Percentiles rank a stretch among this genome's conserved stretches.
These are phyloP conservation scores for Gallirallus australis DNA, from an alignment of 2,797 vertebrate genomes.

Conservation along the genomic window DNA sequence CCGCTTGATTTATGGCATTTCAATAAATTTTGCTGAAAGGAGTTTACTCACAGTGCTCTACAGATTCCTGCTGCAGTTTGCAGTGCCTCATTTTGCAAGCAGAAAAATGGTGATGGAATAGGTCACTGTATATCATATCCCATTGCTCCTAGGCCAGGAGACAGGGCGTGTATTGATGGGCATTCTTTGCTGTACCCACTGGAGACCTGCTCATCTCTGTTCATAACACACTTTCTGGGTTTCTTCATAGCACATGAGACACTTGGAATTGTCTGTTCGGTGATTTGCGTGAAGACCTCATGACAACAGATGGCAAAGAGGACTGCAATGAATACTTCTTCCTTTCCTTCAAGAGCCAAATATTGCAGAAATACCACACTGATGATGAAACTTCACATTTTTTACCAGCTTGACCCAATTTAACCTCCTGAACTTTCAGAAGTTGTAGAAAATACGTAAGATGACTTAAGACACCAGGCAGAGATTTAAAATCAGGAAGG, in stretches of 20 bases:
- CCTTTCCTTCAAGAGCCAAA: background rate
- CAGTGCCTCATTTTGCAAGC: background rate
- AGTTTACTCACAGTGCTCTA: background rate
- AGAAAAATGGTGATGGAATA: background rate
- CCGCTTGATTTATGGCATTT: background rate
- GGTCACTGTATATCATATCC: background rate
- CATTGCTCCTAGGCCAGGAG: background rate
- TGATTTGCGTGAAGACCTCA: background rate
- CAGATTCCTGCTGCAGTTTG: background rate
- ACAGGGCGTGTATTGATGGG: background rate
- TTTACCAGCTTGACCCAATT: background rate
- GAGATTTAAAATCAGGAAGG: background rate
- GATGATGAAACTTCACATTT: background rate
- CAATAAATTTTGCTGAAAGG: background rate
- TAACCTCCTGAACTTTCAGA: background rate
- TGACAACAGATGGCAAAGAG: background rate
- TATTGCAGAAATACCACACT: background rate
- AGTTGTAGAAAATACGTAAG: background rate
- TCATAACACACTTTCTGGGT: fast-evolving
- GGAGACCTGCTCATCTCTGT: background rate
- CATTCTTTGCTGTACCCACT: background rate
- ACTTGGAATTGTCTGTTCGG: background rate
- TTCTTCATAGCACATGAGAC: background rate
- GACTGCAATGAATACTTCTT: background rate
- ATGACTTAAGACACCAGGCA: background rate